Percentiles rank a stretch among this genome's conserved stretches.
phyloP scores from a whole-genome alignment of 2,888 invertebrate species.

The Schizaphis graminum region DNA sequence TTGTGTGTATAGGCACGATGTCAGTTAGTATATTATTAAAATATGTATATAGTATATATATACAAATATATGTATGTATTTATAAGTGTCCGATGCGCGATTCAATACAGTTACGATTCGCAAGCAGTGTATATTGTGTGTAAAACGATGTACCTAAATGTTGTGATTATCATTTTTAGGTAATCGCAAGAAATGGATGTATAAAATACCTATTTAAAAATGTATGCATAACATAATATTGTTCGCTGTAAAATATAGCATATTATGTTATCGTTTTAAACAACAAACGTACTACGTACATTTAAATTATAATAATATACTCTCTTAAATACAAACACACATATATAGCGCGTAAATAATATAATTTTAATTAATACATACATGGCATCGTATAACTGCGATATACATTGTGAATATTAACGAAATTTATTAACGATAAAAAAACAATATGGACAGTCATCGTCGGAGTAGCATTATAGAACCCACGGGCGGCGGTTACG shows the following conservation, averaged over 20 bases:
- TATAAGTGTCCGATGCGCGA: conserved; percentile 20
- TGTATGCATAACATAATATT: background rate
- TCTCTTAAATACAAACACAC: background rate
- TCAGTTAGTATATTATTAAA: background rate
- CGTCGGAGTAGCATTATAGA: conserved; percentile 56
- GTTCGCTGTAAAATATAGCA: background rate
- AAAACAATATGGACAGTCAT: conserved; percentile 47
- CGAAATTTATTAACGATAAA: background rate
- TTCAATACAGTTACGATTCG: conserved; percentile 19
- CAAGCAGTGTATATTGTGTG: background rate
- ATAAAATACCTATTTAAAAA: background rate
- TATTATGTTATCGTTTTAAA: conserved; percentile 39
- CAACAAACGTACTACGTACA: background rate
- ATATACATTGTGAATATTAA: background rate
- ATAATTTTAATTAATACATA: background rate
- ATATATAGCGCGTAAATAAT: conserved; percentile 21
- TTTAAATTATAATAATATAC: conserved; percentile 21
- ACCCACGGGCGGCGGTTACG: conserved; percentile 36
- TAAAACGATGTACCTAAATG: background rate
- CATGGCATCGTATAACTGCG: background rate
- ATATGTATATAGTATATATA: background rate
- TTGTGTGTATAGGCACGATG: background rate
- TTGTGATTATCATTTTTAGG: conserved; percentile 54
- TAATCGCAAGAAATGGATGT: conserved; percentile 39
- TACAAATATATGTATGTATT: background rate